phyloP scores from a whole-genome alignment of 2,113 vertebrate species.

The Mandrillus leucophaeus region DNA sequence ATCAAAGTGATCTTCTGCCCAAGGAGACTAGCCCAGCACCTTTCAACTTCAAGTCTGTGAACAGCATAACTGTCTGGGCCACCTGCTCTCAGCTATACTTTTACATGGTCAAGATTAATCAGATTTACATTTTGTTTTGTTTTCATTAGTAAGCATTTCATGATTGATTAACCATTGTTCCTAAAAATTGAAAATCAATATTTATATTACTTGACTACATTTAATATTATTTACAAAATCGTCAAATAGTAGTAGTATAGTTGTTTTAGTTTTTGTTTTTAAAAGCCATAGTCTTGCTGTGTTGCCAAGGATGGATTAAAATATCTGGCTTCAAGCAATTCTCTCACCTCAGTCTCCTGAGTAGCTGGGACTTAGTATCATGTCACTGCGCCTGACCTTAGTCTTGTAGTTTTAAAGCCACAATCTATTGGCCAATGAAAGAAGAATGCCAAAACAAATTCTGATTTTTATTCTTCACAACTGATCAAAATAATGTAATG shows the following conservation, averaged over 20 bases:
- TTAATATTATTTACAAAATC: not conserved
- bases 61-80: no score
- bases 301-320: not conserved
- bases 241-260: not conserved
- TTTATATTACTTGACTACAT: not conserved
- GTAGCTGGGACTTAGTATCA: not conserved
- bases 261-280: not conserved
- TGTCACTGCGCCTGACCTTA: not conserved
- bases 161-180: not conserved
- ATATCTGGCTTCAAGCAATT: not conserved
- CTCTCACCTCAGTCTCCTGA: not conserved
- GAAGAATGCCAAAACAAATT: not conserved
- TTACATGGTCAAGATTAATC: not conserved
- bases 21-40: not conserved
- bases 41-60: not conserved
- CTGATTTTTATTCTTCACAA: not conserved
- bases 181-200: not conserved
- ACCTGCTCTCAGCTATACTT: not conserved
- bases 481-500: not conserved
- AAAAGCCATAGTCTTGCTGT: not conserved
- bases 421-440: not conserved
- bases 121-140: not conserved
- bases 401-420: not conserved
- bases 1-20: not conserved
- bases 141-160: not conserved